Percentiles rank a stretch among this genome's conserved stretches.
Conservation (phyloP, 2,113 vertebrate genomes). For the Cyprinodon brontotheroides region DNA sequence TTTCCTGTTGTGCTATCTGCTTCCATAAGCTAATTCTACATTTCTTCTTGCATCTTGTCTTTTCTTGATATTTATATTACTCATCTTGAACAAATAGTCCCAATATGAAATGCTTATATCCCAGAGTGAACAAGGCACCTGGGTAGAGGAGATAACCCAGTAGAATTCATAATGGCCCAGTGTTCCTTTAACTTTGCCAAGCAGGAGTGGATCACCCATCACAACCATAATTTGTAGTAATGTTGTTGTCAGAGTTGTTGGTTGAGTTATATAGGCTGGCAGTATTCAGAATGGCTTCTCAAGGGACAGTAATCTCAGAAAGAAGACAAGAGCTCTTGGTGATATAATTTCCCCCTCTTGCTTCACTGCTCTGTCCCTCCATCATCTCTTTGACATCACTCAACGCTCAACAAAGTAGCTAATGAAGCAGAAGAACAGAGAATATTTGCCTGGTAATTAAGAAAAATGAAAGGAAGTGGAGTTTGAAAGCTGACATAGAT, state of each 20-base stretch:
- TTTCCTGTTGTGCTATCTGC: not conserved
- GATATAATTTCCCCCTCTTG: constrained; percentile 54
- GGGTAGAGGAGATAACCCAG: constrained; percentile 62
- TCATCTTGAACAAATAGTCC: constrained; percentile 67
- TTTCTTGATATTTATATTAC: constrained; percentile 55
- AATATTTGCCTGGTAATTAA: constrained; percentile 80
- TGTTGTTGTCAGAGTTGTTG: constrained; percentile 63
- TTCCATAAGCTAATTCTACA: not conserved
- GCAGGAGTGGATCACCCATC: constrained; percentile 64
- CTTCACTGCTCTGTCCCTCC: constrained; percentile 70
- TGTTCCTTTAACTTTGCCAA: constrained; percentile 61
- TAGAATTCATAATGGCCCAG: constrained; percentile 58
- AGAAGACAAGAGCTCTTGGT: constrained; percentile 62
- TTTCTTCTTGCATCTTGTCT: constrained; percentile 42
- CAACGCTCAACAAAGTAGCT: constrained; percentile 79
- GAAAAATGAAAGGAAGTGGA: constrained; percentile 80
- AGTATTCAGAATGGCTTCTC: constrained; percentile 56
- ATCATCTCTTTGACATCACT: constrained; percentile 79
- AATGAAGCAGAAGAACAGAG: constrained; percentile 78
- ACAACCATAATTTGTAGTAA: constrained; percentile 66
- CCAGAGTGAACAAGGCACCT: constrained; percentile 55
- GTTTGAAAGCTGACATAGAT: constrained; percentile 71
- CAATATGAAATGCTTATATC: constrained; percentile 46
- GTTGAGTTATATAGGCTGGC: constrained; percentile 61
- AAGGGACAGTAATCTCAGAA: constrained; percentile 56